phyloP scores from a whole-genome alignment of 1,140 invertebrate species.

The Bombus sibiricus region DNA sequence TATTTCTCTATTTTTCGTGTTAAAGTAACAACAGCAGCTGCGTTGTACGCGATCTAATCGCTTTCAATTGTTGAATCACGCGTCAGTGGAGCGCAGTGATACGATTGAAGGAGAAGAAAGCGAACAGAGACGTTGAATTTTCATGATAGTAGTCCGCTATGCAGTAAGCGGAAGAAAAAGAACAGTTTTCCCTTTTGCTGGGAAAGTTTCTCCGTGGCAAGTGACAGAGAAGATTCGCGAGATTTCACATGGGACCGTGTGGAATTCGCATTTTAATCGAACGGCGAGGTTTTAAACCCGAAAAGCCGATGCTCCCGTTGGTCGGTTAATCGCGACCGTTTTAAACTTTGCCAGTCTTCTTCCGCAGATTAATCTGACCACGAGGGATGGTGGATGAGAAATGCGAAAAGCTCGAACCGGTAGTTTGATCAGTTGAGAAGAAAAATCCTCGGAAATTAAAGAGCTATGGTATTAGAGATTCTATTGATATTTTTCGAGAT shows the following conservation, averaged over 20 bases:
- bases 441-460: background rate
- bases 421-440: conserved; percentile 4
- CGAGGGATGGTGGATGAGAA: conserved; percentile 3
- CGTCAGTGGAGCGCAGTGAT: background rate
- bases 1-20: background rate
- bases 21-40: background rate
- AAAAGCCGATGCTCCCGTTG: conserved; percentile 27
- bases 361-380: conserved; percentile 44
- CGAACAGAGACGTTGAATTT: background rate
- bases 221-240: background rate
- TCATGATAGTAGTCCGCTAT: background rate
- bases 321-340: conserved; percentile 41
- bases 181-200: background rate
- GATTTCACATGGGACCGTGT: conserved; percentile 13
- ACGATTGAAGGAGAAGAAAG: background rate
- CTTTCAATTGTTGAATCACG: background rate
- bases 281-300: conserved; percentile 8
- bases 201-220: background rate
- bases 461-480: background rate
- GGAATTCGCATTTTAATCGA: conserved; percentile 45
- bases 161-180: background rate
- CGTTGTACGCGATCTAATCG: background rate
- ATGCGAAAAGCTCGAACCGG: conserved; percentile 27
- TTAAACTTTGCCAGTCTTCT: conserved; percentile 30
- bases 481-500: background rate